These are phyloP conservation scores for Lydus trimaculatus DNA, from an alignment of 2,888 invertebrate genomes.

Conservation along the genomic window DNA sequence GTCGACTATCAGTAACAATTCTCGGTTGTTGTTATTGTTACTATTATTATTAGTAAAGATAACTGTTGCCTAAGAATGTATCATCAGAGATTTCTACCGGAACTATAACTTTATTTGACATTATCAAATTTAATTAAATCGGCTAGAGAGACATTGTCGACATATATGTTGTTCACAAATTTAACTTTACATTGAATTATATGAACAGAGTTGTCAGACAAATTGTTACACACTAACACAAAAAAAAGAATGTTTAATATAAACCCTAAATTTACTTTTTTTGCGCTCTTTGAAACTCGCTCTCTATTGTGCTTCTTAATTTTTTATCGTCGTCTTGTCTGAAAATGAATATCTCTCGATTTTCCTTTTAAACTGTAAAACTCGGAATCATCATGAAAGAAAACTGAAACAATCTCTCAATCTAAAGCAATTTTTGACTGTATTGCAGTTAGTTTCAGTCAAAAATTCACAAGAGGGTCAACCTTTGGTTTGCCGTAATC, in stretches of 20 bases:
- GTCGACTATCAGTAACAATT: background rate
- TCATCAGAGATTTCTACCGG: background rate
- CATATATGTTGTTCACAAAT: background rate
- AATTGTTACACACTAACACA: background rate
- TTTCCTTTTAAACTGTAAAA: no score
- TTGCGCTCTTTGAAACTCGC: background rate
- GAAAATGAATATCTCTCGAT: no score
- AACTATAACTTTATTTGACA: constrained; percentile 2
- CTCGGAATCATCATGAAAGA: no score
- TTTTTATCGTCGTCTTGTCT: no score
- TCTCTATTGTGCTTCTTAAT: no score
- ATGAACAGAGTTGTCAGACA: background rate
- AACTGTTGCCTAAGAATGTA: background rate
- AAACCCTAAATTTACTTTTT: background rate
- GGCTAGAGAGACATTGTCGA: background rate
- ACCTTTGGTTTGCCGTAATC: no score
- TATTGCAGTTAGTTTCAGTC: no score
- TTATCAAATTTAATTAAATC: constrained; percentile 7
- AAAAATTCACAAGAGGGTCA: no score
- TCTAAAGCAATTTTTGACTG: no score
- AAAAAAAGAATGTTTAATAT: background rate
- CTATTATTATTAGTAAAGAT: background rate
- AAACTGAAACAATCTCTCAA: no score
- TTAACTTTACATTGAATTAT: background rate
- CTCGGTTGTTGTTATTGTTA: background rate